phyloP scores from a whole-genome alignment of 2,113 vertebrate genomes.

The Myrmophylax atrothorax region DNA sequence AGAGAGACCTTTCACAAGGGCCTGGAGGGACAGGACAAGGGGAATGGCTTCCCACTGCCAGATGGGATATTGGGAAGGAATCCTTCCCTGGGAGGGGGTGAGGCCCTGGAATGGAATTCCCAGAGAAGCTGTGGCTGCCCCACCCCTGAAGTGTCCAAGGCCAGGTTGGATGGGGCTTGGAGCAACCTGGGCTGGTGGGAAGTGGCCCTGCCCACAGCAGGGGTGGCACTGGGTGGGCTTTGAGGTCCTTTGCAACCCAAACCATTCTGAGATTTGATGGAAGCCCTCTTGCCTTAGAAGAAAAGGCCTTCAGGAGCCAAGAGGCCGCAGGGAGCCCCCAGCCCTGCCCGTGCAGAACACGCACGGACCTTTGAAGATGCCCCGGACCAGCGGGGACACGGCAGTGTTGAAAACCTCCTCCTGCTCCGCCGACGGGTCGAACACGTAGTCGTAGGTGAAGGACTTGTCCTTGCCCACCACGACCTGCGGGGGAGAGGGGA shows the following conservation, averaged over 20 bases:
- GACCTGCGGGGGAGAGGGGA: conserved; percentile 75
- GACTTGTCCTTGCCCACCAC: conserved; percentile 89
- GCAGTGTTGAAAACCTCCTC: conserved; percentile 90
- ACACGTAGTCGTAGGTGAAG: conserved; percentile 94
- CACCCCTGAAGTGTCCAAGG: neutral
- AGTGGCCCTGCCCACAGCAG: neutral
- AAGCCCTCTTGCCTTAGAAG: neutral
- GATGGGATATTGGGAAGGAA: neutral
- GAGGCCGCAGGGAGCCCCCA: neutral
- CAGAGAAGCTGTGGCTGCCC: neutral
- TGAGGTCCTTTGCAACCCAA: neutral
- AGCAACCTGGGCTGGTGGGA: accelerated
- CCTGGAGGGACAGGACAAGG: neutral
- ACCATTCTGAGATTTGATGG: accelerated
- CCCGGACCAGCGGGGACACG: conserved; percentile 84
- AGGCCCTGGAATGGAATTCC: neutral
- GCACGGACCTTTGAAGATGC: conserved; percentile 87
- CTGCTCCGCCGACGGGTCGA: conserved; percentile 90
- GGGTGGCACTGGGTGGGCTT: no score
- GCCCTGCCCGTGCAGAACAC: no score
- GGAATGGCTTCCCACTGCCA: neutral
- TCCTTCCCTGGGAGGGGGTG: accelerated
- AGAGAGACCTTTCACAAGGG: neutral
- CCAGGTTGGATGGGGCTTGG: accelerated
- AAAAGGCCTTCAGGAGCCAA: neutral